Conservation (phyloP, 2,113 vertebrate species). For the Dasyornis broadbenti region DNA sequence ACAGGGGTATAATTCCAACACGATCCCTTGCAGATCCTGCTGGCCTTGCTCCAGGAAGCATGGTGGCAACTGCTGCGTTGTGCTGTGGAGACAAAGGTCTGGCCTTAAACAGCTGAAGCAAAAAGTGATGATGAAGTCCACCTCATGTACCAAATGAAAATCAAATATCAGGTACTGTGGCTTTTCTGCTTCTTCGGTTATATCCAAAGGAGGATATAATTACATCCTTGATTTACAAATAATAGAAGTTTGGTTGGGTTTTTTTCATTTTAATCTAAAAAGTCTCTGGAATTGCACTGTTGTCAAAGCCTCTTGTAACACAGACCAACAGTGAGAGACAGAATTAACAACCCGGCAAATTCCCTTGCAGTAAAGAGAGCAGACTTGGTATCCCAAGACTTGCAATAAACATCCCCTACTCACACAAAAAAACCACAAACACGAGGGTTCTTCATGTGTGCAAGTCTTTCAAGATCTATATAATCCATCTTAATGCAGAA, state of each 20-base stretch:
- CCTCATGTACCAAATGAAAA: not conserved
- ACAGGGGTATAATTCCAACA: not conserved
- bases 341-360: not conserved
- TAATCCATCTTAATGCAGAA: not conserved
- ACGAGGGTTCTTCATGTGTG: rapidly evolving
- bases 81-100: not conserved
- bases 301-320: not conserved
- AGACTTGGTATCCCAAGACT: not conserved
- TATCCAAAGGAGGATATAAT: not conserved
- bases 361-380: not conserved
- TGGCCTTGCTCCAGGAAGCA: not conserved
- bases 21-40: not conserved
- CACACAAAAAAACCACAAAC: not conserved
- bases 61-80: not conserved
- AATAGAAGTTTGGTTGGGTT: not conserved
- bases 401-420: not conserved
- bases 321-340: not conserved
- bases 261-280: not conserved
- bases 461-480: not conserved
- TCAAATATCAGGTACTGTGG: not conserved
- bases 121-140: not conserved
- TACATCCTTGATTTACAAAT: not conserved
- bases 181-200: not conserved
- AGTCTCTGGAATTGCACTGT: not conserved
- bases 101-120: not conserved